Evolutionary conservation across 2,888 invertebrate species (phyloP).

Genomic region (Protodeltote pygarga): DNA sequence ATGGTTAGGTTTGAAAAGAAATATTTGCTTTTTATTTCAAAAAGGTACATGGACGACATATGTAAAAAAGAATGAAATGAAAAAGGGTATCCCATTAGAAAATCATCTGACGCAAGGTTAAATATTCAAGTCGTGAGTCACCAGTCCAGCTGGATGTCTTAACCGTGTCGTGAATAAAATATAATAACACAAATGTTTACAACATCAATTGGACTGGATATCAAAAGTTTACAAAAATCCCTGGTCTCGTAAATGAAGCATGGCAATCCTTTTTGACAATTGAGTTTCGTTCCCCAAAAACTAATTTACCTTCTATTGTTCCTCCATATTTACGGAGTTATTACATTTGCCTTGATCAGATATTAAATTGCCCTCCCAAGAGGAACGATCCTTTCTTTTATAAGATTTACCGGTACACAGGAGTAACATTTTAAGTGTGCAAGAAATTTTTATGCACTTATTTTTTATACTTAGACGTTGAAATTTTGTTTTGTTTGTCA

Average conservation of each 20-base stretch:
- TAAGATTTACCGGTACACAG: slow-evolving; percentile 61
- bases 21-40: too few species aligned
- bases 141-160: slow-evolving; percentile 47
- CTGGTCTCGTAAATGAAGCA: slow-evolving; percentile 57
- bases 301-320: slow-evolving; percentile 82
- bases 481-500: too few species aligned
- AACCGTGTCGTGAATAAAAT: slow-evolving; percentile 53
- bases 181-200: slow-evolving; percentile 45
- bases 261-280: slow-evolving; percentile 73
- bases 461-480: too few species aligned
- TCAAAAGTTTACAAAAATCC: slow-evolving; percentile 54
- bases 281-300: slow-evolving; percentile 77
- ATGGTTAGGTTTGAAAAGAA: too few species aligned
- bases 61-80: not conserved
- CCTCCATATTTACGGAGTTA: slow-evolving; percentile 80
- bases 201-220: slow-evolving; percentile 48
- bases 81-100: slow-evolving; percentile 7
- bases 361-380: slow-evolving; percentile 74
- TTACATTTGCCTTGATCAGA: slow-evolving; percentile 81
- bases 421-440: slow-evolving; percentile 36
- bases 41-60: too few species aligned
- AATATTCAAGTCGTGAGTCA: slow-evolving; percentile 51
- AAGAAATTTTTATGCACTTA: slow-evolving; percentile 45
- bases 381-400: slow-evolving; percentile 68
- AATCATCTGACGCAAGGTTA: slow-evolving; percentile 1